These are phyloP conservation scores for Eupithecia tripunctaria DNA, from an alignment of 2,888 invertebrate genomes.

Conservation along the genomic window DNA sequence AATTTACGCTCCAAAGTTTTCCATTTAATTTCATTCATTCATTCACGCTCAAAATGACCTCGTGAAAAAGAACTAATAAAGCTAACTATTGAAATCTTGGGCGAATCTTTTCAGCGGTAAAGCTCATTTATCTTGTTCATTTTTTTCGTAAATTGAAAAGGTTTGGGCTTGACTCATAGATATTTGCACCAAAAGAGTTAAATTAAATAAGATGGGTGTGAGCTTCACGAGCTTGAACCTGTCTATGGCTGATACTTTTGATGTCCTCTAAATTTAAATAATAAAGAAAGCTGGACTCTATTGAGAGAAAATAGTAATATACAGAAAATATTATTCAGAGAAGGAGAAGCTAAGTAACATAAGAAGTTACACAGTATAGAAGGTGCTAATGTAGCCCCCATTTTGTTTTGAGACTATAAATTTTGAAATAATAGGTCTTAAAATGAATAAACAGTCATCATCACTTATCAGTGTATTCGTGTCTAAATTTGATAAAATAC, in stretches of 20 bases:
- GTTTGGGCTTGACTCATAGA: conserved; percentile 7
- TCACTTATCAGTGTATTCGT: no score
- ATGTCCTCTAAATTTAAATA: background rate
- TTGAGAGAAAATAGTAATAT: no score
- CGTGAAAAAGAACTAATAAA: conserved; percentile 31
- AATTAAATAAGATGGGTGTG: background rate
- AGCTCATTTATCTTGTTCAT: conserved; percentile 25
- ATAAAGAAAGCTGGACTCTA: no score
- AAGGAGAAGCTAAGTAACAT: no score
- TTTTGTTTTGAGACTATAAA: no score
- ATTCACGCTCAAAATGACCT: conserved; percentile 23
- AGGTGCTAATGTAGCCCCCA: no score
- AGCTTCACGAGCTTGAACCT: background rate
- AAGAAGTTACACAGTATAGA: background rate
- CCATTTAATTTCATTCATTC: conserved; percentile 35
- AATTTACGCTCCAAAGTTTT: conserved; percentile 31
- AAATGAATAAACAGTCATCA: no score
- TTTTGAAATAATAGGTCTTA: no score
- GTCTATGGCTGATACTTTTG: background rate
- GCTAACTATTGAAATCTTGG: conserved; percentile 29
- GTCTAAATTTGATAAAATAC: no score
- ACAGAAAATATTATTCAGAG: no score
- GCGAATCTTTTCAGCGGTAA: conserved; percentile 22
- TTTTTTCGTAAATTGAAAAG: conserved; percentile 15
- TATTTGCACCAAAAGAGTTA: conserved; percentile 11